Base-by-base conservation (phyloP, 2,113 vertebrate species). In the Lucifuga dentata region DNA sequence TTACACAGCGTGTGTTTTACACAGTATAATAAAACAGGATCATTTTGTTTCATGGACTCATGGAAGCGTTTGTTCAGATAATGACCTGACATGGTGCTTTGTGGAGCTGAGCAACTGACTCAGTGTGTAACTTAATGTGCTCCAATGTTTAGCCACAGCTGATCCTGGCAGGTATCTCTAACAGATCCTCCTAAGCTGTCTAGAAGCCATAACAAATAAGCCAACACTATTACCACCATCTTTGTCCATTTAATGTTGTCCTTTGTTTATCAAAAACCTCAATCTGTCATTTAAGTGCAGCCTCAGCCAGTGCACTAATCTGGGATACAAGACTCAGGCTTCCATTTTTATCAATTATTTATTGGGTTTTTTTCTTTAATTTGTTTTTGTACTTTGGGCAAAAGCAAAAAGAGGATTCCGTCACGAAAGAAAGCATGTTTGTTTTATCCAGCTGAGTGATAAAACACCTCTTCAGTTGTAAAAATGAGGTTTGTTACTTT, bases 211-310 rank as follows among this genome's bases (percentile, higher is more conserved):
- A 23, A 53, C 64, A 65, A 76, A 73, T 68, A 60, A 73, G 68
- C 46, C 61, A 35, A 40, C 51, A 40, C 67, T 53, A 73, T 57
- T 60, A 36, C 43, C 73, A 81, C 63, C 63, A 48, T 52, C 68
- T 67, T 57, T 24, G 66, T 68, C 73, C 77, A 32, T 59, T 67
- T 64, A 59, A 70, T 57, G 38, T 64, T 60, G 50, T 89, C 53
- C 73, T 76, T 63, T 78, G 77, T 83, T 73, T 83, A 70, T 70
- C 73, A 72, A 73, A 80, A 79, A 73, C 71, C 72, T 78, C 68
- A 52, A 74, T 82, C 76, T 35, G 49, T 76, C 68, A 61, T 56
- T 59, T 61, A 43, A 57, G 20, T 44, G 8, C 41, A 50, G 62
- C 43, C 29, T 24, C 41, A 48, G 61, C 45, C 12, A 2, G 1